Conservation (phyloP, 1,140 invertebrate genomes). For the Liolophura sinensis region DNA sequence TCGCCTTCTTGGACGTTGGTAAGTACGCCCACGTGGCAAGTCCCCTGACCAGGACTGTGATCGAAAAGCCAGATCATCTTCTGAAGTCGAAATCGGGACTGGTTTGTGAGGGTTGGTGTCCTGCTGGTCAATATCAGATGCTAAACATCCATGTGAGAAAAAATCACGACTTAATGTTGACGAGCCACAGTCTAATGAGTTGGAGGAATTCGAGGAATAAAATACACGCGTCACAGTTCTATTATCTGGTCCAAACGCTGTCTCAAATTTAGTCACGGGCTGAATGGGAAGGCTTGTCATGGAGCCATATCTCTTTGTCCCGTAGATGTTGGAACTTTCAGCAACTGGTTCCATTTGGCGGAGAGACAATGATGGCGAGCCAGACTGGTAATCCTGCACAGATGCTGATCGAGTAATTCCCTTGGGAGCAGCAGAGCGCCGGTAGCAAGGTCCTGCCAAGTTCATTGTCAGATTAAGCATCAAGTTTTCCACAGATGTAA, state of each 20-base stretch:
- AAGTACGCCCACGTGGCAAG: no score
- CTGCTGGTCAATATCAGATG: no score
- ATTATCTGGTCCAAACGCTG: slow-evolving; percentile 51
- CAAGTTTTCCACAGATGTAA: slow-evolving; percentile 56
- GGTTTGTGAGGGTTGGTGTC: no score
- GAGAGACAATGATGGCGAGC: not conserved
- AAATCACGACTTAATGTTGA: no score
- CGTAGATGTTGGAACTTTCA: slow-evolving; percentile 1
- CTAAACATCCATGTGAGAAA: no score
- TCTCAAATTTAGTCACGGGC: slow-evolving; percentile 41
- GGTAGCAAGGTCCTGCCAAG: slow-evolving; percentile 6
- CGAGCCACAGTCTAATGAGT: no score
- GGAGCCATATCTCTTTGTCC: slow-evolving; percentile 18
- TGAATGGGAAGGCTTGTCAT: slow-evolving; percentile 17
- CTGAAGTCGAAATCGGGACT: no score
- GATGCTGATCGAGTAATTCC: no score
- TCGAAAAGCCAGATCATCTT: no score
- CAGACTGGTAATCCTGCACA: not conserved
- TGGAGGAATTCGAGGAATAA: slow-evolving; percentile 18
- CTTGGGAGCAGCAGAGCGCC: not conserved
- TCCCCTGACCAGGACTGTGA: no score
- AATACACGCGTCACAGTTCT: slow-evolving; percentile 46
- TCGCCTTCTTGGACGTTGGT: no score
- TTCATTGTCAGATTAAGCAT: slow-evolving; percentile 40
- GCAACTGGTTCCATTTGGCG: not conserved